Evolutionary conservation across 2,888 invertebrate species (phyloP).

Genomic region (Drosophila peninsularis): DNA sequence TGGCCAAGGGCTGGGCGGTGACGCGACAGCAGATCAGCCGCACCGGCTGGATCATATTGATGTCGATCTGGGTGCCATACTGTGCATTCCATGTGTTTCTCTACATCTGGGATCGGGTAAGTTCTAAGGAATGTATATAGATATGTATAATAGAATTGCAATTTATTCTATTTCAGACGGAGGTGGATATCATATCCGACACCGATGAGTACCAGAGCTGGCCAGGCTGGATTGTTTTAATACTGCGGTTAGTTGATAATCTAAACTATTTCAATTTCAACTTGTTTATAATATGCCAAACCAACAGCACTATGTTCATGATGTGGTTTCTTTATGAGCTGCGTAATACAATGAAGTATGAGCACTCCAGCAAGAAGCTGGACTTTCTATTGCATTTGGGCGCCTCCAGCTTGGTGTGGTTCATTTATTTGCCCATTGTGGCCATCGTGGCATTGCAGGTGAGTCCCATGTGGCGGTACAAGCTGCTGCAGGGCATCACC

Average conservation of each 20-base stretch:
- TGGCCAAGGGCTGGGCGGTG: constrained; percentile 99
- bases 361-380: constrained; percentile 92
- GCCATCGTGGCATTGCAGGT: constrained; percentile 97
- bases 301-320: constrained; percentile 90
- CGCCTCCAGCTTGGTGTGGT: constrained; percentile 99
- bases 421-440: constrained; percentile 97
- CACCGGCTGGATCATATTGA: constrained; percentile 87
- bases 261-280: neutral
- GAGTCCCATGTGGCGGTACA: constrained; percentile 97
- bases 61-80: constrained; percentile 94
- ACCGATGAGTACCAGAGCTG: constrained; percentile 98
- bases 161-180: constrained; percentile 88
- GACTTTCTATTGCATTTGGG: constrained; percentile 98
- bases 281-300: neutral
- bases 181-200: constrained; percentile 97
- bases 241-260: constrained; percentile 86
- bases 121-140: constrained; percentile 63
- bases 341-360: constrained; percentile 91
- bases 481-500: constrained; percentile 96
- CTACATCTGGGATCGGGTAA: constrained; percentile 98
- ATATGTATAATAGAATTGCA: neutral
- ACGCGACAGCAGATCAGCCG: constrained; percentile 95
- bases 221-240: constrained; percentile 97
- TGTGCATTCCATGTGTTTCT: constrained; percentile 95
- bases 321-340: constrained; percentile 93